Base-by-base conservation (phyloP, 2,113 vertebrate genomes). In the Hippotragus niger region DNA sequence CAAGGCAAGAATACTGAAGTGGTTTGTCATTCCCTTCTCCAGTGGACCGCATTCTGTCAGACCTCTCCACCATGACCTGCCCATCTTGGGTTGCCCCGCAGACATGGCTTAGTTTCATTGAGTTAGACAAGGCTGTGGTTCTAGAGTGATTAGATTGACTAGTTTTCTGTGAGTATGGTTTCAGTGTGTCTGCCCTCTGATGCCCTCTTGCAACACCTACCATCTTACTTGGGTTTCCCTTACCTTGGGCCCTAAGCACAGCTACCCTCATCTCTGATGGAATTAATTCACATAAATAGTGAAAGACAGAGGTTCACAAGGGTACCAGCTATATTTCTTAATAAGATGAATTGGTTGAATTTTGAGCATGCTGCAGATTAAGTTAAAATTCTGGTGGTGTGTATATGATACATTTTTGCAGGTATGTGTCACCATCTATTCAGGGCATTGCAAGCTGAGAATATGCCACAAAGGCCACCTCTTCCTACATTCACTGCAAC, bases 321-420 rank as follows among this genome's bases (percentile, higher is more conserved):
- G n/a, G 45, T 82, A 50, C 29, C 67, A 33, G 76, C 36, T 55
- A 33, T 62, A 94, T 90, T 88, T 95, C 43, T 62, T 94, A 91
- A 91, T 89, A 62, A 87, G 50, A 90, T 84, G 43, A 95, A 90
- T 29, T 81, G 52, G 60, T 88, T 13, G 50, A 86, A 97, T 89
- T 96, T 93, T 80, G 97, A 87, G 67, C 95, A 94, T 95, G 58
- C 17, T 71, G 36, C 40, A 87, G 36, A 89, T 81, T 45, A 60
- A 91, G 23, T 55, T 91, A 78, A 94, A 84, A 96, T 83, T 89
- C 78, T 87, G 23, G 27, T 62, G 3, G 14, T 43, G 0, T 76
- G 43, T 2, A 3, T 67, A 27, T 43, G 36, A 82, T 83, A 21
- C 60, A 47, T 88, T 78, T 95, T 17, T 53, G 67, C n/a, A 55